Percentiles rank a stretch among this genome's conserved stretches.
Conservation (phyloP, 64 coral and sea anemone species). For the Pocillopora damicornis region DNA sequence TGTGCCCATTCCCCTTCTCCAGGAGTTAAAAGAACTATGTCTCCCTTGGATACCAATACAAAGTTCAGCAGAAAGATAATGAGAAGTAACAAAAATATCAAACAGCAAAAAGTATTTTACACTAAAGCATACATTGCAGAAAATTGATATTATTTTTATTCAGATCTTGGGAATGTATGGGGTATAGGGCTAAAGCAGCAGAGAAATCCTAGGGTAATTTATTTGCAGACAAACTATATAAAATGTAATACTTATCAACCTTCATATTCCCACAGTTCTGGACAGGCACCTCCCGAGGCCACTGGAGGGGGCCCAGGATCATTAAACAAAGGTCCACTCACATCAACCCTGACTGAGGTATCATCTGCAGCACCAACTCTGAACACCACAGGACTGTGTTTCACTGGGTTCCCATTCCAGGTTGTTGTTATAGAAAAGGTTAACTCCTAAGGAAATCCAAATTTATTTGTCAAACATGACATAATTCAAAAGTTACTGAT, state of each 20-base stretch:
- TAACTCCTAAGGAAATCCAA: constrained; percentile 45
- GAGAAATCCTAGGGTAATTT: no score
- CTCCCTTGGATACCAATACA: no score
- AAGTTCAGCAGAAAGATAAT: no score
- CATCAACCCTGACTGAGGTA: constrained; percentile 62
- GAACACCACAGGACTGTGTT: constrained; percentile 60
- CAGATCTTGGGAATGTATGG: no score
- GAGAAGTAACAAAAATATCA: no score
- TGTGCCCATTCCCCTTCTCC: no score
- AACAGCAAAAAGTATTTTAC: no score
- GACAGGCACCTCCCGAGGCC: constrained; percentile 73
- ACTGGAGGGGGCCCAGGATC: constrained; percentile 64
- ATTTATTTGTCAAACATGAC: background rate
- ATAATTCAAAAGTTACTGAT: background rate
- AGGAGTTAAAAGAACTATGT: no score
- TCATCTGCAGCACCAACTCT: constrained; percentile 51
- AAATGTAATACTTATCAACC: constrained; percentile 40
- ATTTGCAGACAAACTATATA: no score
- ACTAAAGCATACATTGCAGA: no score
- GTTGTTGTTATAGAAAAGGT: constrained; percentile 58
- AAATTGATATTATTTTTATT: no score
- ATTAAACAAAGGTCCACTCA: constrained; percentile 85
- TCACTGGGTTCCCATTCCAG: constrained; percentile 79
- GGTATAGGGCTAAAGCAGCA: no score
- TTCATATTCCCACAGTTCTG: constrained; percentile 98